These are phyloP conservation scores for Onychorhynchus coronatus DNA, from an alignment of 2,113 vertebrate species.

Conservation along the genomic window DNA sequence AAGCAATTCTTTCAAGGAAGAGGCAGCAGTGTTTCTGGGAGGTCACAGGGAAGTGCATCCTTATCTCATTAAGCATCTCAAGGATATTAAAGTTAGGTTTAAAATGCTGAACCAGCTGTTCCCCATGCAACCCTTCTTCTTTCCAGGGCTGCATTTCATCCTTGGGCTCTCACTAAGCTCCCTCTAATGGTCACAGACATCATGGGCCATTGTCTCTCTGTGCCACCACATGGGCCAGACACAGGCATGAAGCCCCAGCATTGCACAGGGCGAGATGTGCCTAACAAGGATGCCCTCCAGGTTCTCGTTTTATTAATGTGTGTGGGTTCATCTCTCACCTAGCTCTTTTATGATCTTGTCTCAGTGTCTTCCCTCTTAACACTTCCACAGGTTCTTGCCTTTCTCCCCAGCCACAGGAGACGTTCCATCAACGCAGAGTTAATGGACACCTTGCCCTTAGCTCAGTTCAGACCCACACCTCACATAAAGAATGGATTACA, in stretches of 20 bases:
- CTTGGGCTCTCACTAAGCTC: background rate
- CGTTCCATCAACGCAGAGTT: background rate
- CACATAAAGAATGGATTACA: background rate
- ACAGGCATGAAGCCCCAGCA: rapidly evolving
- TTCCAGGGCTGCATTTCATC: background rate
- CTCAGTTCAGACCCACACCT: background rate
- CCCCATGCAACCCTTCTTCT: background rate
- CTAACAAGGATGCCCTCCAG: background rate
- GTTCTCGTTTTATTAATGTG: background rate
- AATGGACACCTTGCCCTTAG: background rate
- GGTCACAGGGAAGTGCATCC: background rate
- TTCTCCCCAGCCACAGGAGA: background rate
- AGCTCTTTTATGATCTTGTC: background rate
- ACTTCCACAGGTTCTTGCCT: background rate
- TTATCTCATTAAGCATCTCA: background rate
- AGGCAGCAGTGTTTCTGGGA: background rate
- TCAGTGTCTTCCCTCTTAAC: background rate
- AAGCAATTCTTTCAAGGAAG: background rate
- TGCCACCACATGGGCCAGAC: rapidly evolving
- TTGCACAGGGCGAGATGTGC: rapidly evolving
- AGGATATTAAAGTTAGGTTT: background rate
- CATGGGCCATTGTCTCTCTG: background rate
- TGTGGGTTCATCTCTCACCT: background rate
- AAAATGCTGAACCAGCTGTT: background rate
- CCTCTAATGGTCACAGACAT: background rate